A percentile compares a stretch with the other conserved stretches of the same genome.
Conservation (phyloP, 2,113 vertebrate species). For the pig (Sus scrofa) region DNA sequence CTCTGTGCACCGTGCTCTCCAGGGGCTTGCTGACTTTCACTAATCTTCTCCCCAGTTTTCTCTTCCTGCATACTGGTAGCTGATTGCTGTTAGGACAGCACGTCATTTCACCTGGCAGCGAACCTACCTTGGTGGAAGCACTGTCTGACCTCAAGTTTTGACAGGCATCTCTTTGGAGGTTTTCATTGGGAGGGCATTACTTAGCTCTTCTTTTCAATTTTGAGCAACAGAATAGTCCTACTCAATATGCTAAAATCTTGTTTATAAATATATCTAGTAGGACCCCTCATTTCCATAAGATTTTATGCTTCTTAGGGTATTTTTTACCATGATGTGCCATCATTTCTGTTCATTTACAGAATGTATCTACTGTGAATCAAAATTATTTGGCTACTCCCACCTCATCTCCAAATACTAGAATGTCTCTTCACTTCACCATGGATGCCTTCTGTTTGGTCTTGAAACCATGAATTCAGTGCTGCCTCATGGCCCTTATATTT, state of each 20-base stretch:
- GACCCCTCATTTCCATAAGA: not conserved
- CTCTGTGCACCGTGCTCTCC: not conserved
- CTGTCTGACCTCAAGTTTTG: not conserved
- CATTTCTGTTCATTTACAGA: not conserved
- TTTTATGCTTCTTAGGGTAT: not conserved
- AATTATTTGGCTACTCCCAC: not conserved
- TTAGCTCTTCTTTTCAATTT: not conserved
- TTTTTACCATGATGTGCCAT: not conserved
- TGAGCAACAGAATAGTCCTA: not conserved
- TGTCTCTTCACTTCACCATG: not conserved
- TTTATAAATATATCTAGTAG: not conserved
- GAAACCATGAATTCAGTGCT: not conserved
- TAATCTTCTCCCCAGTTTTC: not conserved
- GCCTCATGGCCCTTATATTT: not conserved
- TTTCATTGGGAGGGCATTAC: not conserved
- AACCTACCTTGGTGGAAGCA: not conserved
- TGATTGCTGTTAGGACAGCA: not conserved
- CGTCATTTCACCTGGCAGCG: not conserved
- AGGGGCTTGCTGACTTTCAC: not conserved
- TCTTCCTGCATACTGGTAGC: not conserved
- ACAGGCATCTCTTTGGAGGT: not conserved
- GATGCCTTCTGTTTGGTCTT: not conserved
- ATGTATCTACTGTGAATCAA: not conserved
- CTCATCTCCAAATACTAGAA: not conserved
- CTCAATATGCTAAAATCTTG: not conserved